These are phyloP conservation scores for Pagrus major DNA, from an alignment of 2,113 vertebrate species.

Conservation along the genomic window DNA sequence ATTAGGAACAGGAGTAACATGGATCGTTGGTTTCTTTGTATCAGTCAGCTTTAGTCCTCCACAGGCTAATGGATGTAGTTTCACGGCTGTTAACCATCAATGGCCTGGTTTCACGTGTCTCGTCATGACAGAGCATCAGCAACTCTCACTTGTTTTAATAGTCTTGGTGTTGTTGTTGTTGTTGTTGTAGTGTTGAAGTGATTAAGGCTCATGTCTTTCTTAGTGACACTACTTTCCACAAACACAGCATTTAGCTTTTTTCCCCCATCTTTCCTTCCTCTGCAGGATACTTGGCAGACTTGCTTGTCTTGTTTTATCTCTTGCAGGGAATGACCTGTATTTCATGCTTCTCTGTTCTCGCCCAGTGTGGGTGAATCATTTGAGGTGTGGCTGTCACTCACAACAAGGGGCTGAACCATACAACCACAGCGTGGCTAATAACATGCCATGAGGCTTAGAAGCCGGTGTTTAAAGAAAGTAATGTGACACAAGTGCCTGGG, in stretches of 20 bases:
- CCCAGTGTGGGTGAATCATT: constrained; percentile 46
- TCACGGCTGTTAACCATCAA: constrained; percentile 16
- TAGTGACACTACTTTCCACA: constrained; percentile 29
- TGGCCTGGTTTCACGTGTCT: constrained; percentile 12
- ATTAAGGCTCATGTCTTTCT: not conserved
- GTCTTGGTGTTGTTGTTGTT: no score
- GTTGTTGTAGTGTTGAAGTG: not conserved
- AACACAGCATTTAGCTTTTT: constrained; percentile 7
- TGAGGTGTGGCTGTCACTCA: constrained; percentile 68
- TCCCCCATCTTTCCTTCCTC: constrained; percentile 4
- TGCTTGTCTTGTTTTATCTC: constrained; percentile 80
- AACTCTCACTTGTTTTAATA: not conserved
- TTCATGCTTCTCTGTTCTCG: constrained; percentile 48
- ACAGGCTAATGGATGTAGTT: constrained; percentile 30
- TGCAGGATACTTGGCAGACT: constrained; percentile 69
- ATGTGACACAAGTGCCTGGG: constrained; percentile 12
- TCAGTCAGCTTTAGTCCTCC: constrained; percentile 1
- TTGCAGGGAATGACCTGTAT: constrained; percentile 62
- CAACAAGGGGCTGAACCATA: constrained; percentile 12
- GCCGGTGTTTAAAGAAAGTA: constrained; percentile 29
- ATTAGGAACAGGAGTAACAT: constrained; percentile 3
- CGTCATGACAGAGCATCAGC: not conserved
- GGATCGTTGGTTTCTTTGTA: constrained; percentile 24
- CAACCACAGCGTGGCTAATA: constrained; percentile 31
- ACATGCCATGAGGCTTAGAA: constrained; percentile 13